Evolutionary conservation across 2,797 vertebrate genomes (phyloP).

Genomic region (Hemitrygon akajei): DNA sequence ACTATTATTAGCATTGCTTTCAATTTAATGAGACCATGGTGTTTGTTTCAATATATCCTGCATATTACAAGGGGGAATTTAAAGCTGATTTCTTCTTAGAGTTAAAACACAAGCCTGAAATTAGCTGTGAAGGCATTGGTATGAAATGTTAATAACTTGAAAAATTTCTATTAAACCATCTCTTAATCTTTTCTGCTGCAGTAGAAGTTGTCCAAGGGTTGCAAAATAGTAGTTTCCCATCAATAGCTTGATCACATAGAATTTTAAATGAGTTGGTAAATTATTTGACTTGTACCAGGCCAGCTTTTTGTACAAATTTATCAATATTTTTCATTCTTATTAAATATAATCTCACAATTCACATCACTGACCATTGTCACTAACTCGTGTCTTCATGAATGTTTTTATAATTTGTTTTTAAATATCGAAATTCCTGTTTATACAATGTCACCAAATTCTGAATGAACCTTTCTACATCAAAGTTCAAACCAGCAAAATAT

Average conservation of each 20-base stretch:
- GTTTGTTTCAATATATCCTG: background rate
- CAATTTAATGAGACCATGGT: background rate
- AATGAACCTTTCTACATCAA: background rate
- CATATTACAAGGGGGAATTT: background rate
- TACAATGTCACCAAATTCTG: background rate
- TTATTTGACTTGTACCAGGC: background rate
- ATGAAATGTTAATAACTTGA: background rate
- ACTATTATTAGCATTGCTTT: background rate
- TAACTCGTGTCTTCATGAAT: background rate
- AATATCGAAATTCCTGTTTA: background rate
- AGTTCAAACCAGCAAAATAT: background rate
- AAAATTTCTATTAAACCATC: background rate
- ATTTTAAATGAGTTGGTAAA: background rate
- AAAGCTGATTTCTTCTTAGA: background rate
- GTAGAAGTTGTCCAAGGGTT: background rate
- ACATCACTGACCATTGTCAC: background rate
- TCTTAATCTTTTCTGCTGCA: background rate
- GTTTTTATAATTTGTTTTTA: background rate
- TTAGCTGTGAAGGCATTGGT: background rate
- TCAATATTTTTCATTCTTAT: background rate
- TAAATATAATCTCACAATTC: background rate
- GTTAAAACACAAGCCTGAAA: background rate
- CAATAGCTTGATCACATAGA: background rate
- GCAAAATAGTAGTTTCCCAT: background rate
- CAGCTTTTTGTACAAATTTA: background rate